Conservation (phyloP, 2,888 invertebrate genomes). For the Xestia sexstrigata region DNA sequence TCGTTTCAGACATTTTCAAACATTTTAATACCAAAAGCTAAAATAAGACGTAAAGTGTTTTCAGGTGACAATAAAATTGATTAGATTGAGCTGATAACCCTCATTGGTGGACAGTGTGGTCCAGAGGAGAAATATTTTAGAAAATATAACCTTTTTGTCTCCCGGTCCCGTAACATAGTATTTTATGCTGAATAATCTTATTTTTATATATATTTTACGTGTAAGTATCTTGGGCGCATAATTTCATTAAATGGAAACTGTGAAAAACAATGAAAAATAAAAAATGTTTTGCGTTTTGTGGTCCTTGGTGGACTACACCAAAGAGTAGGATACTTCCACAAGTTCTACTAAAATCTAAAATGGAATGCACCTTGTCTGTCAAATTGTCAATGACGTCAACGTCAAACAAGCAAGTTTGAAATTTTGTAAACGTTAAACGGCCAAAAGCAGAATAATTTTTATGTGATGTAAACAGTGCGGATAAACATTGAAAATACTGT, state of each 20-base stretch:
- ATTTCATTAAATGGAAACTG: not conserved
- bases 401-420: slow-evolving; percentile 63
- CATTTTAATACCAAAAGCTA: not conserved
- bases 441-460: slow-evolving; percentile 41
- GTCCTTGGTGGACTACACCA: not conserved
- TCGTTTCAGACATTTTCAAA: not conserved
- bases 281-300: not conserved
- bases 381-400: slow-evolving; percentile 26
- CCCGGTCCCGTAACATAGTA: not conserved
- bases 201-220: not conserved
- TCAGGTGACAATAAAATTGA: not conserved
- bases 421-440: slow-evolving; percentile 72
- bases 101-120: not conserved
- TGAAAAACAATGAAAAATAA: no score
- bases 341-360: no score
- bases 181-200: not conserved
- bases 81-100: not conserved
- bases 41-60: not conserved
- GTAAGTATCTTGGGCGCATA: not conserved
- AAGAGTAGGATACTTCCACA: not conserved
- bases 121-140: not conserved
- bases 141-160: not conserved
- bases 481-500: slow-evolving; percentile 36
- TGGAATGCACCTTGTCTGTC: no score
- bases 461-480: slow-evolving; percentile 60